phyloP scores from a whole-genome alignment of 1,140 invertebrate species.

The Pissodes strobi region DNA sequence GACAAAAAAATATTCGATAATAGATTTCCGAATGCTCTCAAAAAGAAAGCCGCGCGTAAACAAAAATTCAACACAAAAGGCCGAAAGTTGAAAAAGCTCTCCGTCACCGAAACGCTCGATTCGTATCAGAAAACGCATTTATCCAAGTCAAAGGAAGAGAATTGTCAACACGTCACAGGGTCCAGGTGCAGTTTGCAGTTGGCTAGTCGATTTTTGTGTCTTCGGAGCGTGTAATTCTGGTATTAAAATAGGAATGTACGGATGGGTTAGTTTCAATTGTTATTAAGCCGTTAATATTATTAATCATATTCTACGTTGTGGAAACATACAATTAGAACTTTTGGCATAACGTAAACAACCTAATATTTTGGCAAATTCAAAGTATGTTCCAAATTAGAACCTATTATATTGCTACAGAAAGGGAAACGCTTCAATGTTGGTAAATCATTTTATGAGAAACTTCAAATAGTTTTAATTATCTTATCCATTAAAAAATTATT shows the following conservation, averaged over 20 bases:
- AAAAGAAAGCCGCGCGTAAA: conserved; percentile 14
- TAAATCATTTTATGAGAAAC: no score
- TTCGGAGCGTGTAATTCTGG: not conserved
- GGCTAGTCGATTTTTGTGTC: not conserved
- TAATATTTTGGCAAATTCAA: no score
- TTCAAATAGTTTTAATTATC: no score
- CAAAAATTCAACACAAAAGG: conserved; percentile 14
- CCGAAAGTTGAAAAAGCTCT: conserved; percentile 18
- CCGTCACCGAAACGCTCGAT: conserved; percentile 17
- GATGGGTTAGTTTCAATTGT: not conserved
- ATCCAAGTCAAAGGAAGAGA: conserved; percentile 16
- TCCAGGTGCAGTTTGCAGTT: conserved; percentile 20
- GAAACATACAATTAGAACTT: no score
- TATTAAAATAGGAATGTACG: not conserved
- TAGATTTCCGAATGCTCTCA: conserved; percentile 3
- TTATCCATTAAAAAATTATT: no score
- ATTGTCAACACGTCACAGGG: conserved; percentile 18
- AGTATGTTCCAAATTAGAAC: no score
- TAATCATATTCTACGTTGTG: no score
- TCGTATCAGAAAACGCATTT: conserved; percentile 12
- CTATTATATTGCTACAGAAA: no score
- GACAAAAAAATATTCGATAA: not conserved
- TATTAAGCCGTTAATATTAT: no score
- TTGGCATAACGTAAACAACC: no score
- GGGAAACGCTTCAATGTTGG: no score